Percentiles rank a stretch among this genome's conserved stretches.
phyloP scores from a whole-genome alignment of 2,888 invertebrate genomes.

The Maniola hyperantus region DNA sequence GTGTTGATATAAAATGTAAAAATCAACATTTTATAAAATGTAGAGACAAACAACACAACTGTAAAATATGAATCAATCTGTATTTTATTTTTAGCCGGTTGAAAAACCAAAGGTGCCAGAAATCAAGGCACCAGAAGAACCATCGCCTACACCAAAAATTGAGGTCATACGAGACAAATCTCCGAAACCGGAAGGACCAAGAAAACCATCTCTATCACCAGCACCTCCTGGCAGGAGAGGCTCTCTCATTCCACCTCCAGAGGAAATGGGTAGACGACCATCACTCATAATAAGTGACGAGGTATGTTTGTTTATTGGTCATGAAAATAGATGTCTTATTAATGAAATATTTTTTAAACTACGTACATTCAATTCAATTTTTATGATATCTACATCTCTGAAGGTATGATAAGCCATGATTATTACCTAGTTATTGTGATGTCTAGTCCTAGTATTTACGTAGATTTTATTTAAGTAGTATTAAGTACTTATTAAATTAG shows the following conservation, averaged over 20 bases:
- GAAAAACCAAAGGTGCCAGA: constrained; percentile 83
- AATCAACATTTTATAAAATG: not conserved
- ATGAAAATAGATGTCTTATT: constrained; percentile 16
- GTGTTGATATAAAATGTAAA: not conserved
- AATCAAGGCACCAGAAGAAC: constrained; percentile 85
- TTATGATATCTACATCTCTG: constrained; percentile 41
- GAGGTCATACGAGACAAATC: constrained; percentile 93
- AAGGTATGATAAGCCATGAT: constrained; percentile 65
- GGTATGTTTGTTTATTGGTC: constrained; percentile 83
- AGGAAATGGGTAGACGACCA: constrained; percentile 92
- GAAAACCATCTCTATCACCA: constrained; percentile 90
- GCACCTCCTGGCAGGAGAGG: constrained; percentile 84
- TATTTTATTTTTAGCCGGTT: constrained; percentile 41
- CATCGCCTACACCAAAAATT: constrained; percentile 89
- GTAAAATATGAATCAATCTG: not conserved
- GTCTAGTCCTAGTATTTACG: constrained; percentile 50
- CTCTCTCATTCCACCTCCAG: constrained; percentile 94
- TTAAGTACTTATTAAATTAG: constrained; percentile 36
- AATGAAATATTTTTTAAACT: constrained; percentile 15
- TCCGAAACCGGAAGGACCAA: constrained; percentile 83
- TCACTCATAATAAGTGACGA: constrained; percentile 96
- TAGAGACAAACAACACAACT: not conserved
- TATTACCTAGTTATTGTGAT: constrained; percentile 52
- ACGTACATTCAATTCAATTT: constrained; percentile 43
- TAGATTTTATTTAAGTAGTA: constrained; percentile 40